phyloP scores from a whole-genome alignment of 2,888 invertebrate species.

The Zhengitettix transpicula region DNA sequence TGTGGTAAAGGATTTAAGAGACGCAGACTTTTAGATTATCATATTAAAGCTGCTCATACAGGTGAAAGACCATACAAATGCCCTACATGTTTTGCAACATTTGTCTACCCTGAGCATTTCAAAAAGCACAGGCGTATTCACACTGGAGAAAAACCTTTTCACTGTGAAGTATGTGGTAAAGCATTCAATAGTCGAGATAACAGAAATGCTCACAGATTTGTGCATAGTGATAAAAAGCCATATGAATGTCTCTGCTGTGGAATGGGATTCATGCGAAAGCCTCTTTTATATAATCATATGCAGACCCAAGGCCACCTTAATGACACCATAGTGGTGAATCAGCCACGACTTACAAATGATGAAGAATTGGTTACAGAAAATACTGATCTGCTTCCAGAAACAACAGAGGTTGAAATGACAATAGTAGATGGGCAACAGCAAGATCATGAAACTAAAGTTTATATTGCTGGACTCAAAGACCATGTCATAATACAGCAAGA shows the following conservation, averaged over 20 bases:
- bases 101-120: constrained; percentile 68
- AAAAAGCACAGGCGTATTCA: constrained; percentile 67
- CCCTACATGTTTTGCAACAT: constrained; percentile 53
- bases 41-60: constrained; percentile 63
- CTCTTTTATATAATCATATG: constrained; percentile 61
- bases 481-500: constrained; percentile 30
- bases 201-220: constrained; percentile 67
- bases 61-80: constrained; percentile 64
- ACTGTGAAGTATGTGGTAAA: constrained; percentile 67
- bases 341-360: constrained; percentile 50
- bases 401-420: constrained; percentile 24
- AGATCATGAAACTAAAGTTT: constrained; percentile 29
- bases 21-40: constrained; percentile 57
- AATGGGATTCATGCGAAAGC: constrained; percentile 70
- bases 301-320: constrained; percentile 55
- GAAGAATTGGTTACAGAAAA: constrained; percentile 25
- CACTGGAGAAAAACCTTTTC: constrained; percentile 49
- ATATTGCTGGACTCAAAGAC: constrained; percentile 33
- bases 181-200: constrained; percentile 72
- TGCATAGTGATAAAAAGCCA: constrained; percentile 73
- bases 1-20: constrained; percentile 62
- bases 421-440: constrained; percentile 17
- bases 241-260: constrained; percentile 71
- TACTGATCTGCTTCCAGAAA: constrained; percentile 15
- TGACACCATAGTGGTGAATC: constrained; percentile 68